Evolutionary conservation across 2,113 vertebrate species (phyloP).

Genomic region (Antidorcas marsupialis): DNA sequence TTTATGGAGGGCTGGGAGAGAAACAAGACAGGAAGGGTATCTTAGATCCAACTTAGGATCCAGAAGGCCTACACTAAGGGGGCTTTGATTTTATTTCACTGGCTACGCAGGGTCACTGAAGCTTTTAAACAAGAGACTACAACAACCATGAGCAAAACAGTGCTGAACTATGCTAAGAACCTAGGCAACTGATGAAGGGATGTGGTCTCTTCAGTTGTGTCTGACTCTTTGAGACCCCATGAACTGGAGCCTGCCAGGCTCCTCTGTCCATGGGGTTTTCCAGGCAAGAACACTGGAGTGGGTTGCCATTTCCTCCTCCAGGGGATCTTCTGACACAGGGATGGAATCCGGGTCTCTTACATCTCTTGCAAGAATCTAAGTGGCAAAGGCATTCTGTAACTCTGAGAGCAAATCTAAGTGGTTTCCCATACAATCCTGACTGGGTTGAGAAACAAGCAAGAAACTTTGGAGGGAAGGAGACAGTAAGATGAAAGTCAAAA

Average conservation of each 20-base stretch:
- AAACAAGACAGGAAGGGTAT: background rate
- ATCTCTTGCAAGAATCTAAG: background rate
- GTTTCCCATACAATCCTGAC: background rate
- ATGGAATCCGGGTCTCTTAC: background rate
- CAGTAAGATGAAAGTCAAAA: background rate
- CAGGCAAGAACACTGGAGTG: background rate
- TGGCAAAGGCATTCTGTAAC: background rate
- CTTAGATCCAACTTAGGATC: background rate
- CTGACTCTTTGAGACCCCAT: background rate
- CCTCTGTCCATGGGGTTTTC: background rate
- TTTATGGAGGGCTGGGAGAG: background rate
- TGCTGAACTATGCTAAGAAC: background rate
- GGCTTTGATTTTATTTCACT: background rate
- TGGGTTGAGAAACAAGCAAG: background rate
- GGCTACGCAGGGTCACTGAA: background rate
- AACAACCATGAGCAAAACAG: background rate
- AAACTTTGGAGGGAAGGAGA: background rate
- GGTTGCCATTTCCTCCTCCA: background rate
- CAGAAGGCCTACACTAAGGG: background rate
- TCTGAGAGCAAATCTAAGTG: background rate
- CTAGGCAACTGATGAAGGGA: background rate
- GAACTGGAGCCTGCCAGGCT: background rate
- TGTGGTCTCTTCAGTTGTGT: background rate
- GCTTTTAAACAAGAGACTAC: background rate
- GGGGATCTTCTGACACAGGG: background rate